Evolutionary conservation across 1,140 invertebrate species (phyloP), one percentile per base, ranked within the genome.

Genomic region (Apis laboriosa): DNA sequence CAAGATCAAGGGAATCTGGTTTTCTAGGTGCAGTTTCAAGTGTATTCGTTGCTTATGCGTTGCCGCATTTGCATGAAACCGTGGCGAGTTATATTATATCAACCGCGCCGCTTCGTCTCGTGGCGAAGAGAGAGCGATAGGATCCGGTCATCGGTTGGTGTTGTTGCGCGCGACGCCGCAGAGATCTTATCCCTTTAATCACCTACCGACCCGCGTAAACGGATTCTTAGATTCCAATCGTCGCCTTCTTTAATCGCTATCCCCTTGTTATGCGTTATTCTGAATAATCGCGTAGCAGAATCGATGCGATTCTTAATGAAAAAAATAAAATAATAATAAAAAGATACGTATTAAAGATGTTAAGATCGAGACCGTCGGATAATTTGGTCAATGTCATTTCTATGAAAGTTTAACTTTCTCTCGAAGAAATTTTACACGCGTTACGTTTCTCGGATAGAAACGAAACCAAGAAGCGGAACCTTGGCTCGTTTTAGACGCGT

Each of bases 1-100:
- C 90, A 90, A 91, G 90, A 91, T 91, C 90, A 90, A 91, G 90
- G 90, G 90, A 87, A 91, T 90, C 90, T 89, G 84, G 90, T 90
- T 89, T 88, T 84, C 53, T 51, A 56, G 58, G 72, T 61, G 81
- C 73, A 75, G 77, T 78, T 78, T 83, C 85, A 82, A 74, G 76
- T 86, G 78, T 76, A 81, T 70, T 55, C 68, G 79, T 34, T 34
- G 68, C 61, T 68, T 80, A 84, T 84, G 71, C 66, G 43, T 64
- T 77, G 24, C 68, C 58, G 77, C 55, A 84, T 88, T 88, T 88
- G 86, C 85, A 84, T 88, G 78, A 87, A 78, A 84, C 70, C 71
- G 72, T 71, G 34, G 63, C 70, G 24, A 2, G 34, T n/a, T n/a
- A n/a, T 24, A 24, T 24, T 68, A 61, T 75, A 71, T 81, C 73